Evolutionary conservation across 2,888 invertebrate genomes (phyloP).

Genomic region (Nephrotoma appendiculata): DNA sequence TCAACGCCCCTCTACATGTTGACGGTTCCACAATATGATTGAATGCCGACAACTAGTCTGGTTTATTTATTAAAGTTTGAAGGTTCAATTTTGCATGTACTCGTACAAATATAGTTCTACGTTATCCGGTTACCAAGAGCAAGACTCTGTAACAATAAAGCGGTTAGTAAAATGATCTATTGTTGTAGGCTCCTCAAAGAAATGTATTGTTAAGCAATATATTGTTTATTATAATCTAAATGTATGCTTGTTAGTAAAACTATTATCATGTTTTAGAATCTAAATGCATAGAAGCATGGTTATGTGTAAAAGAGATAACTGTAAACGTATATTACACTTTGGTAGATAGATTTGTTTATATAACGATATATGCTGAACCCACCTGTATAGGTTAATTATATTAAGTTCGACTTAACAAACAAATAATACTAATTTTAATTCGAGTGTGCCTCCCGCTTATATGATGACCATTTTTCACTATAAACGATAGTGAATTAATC

Average conservation of each 20-base stretch:
- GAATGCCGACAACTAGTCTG: neutral
- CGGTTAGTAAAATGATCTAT: neutral
- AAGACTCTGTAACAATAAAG: neutral
- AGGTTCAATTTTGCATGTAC: neutral
- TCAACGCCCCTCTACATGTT: neutral
- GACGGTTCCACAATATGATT: neutral
- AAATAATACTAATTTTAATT: neutral
- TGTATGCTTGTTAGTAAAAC: neutral
- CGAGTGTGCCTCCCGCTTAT: neutral
- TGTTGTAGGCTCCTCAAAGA: neutral
- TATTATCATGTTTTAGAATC: neutral
- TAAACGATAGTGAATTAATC: too few species aligned
- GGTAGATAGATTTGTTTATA: too few species aligned
- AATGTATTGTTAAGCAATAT: neutral
- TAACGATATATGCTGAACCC: neutral
- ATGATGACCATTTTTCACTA: too few species aligned
- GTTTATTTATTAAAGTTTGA: neutral
- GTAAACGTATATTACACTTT: neutral
- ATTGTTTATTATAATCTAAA: neutral
- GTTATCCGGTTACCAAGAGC: neutral
- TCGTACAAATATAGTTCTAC: neutral
- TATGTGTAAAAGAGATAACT: neutral
- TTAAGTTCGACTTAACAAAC: too few species aligned
- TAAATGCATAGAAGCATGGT: neutral
- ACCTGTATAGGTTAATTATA: neutral